phyloP scores from a whole-genome alignment of 23 tunicate genomes.

The Styela plicata region DNA sequence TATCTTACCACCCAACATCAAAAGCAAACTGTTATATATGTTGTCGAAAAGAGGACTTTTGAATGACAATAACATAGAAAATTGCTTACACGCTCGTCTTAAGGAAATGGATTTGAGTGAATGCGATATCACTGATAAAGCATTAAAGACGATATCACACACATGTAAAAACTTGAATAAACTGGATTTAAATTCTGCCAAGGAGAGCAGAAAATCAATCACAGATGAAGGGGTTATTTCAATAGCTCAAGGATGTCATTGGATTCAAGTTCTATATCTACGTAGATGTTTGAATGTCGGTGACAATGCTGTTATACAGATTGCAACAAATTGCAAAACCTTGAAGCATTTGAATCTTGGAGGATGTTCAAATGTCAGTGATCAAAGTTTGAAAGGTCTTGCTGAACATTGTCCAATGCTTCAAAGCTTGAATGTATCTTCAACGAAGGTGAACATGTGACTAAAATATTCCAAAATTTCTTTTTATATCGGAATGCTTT shows the following conservation, averaged over 20 bases:
- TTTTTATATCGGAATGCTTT: too few relatives aligned
- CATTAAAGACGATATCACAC: slow-evolving; percentile 27
- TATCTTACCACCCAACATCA: slow-evolving; percentile 43
- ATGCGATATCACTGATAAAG: slow-evolving; percentile 40
- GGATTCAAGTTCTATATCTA: slow-evolving; percentile 46
- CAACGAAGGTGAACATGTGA: slow-evolving; percentile 15
- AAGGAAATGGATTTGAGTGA: slow-evolving; percentile 58
- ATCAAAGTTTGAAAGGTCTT: slow-evolving; percentile 42
- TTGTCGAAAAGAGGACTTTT: slow-evolving; percentile 65
- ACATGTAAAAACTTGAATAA: slow-evolving; percentile 37
- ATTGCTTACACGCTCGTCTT: slow-evolving; percentile 14
- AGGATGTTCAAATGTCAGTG: slow-evolving; percentile 54
- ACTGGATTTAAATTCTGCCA: slow-evolving; percentile 67
- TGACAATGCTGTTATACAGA: slow-evolving; percentile 36
- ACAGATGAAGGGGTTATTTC: slow-evolving; percentile 42
- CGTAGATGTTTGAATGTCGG: slow-evolving; percentile 44
- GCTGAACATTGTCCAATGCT: slow-evolving; percentile 27
- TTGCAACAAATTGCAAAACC: slow-evolving; percentile 47
- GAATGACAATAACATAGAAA: slow-evolving; percentile 33
- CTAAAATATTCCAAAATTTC: neutral
- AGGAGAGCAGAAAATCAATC: slow-evolving; percentile 33
- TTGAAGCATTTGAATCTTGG: slow-evolving; percentile 51
- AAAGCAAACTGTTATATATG: slow-evolving; percentile 37
- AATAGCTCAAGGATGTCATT: slow-evolving; percentile 37
- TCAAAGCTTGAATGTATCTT: slow-evolving; percentile 51